Percentiles rank a stretch among this genome's conserved stretches.
Evolutionary conservation across 2,113 vertebrate genomes (phyloP).

Genomic region (Siniperca chuatsi): DNA sequence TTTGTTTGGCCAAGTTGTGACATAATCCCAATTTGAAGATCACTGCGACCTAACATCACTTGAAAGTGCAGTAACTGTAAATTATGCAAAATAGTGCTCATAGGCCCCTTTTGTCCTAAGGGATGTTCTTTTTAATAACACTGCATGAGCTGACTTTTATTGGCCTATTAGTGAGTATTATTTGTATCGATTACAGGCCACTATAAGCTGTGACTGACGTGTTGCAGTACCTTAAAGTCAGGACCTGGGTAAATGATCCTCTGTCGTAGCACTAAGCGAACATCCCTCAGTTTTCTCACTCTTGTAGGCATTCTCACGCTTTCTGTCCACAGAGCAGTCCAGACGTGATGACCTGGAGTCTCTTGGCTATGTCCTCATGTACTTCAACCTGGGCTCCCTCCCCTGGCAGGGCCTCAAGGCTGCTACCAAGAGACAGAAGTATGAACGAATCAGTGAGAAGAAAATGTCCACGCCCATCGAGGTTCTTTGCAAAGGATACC

Average conservation of each 20-base stretch:
- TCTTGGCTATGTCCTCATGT: conserved; percentile 97
- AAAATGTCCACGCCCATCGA: conserved; percentile 99
- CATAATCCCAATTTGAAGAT: neutral
- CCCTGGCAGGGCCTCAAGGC: conserved; percentile 99
- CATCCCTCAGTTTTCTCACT: conserved; percentile 6
- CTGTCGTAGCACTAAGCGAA: neutral
- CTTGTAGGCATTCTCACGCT: neutral
- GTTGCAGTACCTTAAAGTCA: neutral
- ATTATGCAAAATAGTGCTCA: too few species aligned
- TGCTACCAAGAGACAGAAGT: conserved; percentile 98
- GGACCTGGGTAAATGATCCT: neutral
- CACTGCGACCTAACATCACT: neutral
- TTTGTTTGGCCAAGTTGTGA: neutral
- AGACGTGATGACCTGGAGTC: conserved; percentile 97
- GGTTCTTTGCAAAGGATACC: conserved; percentile 97
- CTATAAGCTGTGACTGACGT: neutral
- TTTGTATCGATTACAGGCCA: neutral
- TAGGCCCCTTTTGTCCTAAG: neutral
- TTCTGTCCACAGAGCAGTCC: conserved; percentile 90
- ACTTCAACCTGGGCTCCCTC: conserved; percentile 98
- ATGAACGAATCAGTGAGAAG: conserved; percentile 98
- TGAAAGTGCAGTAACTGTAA: too few species aligned
- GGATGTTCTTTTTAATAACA: neutral
- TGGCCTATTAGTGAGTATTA: neutral
- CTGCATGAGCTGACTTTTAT: neutral